A percentile compares a stretch with the other conserved stretches of the same genome.
Evolutionary conservation across 2,888 invertebrate genomes (phyloP).

Genomic region (Trilocha varians): DNA sequence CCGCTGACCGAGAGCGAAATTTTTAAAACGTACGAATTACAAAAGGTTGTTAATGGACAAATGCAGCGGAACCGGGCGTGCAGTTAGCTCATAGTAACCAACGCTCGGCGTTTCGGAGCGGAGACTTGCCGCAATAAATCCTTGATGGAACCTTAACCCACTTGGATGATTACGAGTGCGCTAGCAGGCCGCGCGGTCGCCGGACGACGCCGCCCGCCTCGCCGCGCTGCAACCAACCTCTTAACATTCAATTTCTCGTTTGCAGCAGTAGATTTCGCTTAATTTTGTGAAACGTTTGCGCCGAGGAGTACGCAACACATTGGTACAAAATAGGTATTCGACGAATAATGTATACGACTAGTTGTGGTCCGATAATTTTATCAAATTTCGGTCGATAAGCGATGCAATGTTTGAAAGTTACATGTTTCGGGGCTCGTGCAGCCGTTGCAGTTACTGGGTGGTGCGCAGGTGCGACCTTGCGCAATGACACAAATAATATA

Average conservation of each 20-base stretch:
- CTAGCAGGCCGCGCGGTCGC: slow-evolving; percentile 25
- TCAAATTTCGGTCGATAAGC: too few relatives aligned
- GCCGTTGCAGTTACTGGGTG: slow-evolving; percentile 41
- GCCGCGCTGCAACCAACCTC: slow-evolving; percentile 50
- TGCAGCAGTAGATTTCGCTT: slow-evolving; percentile 12
- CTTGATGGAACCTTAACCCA: slow-evolving; percentile 73
- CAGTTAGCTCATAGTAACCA: slow-evolving; percentile 66
- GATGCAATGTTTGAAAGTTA: not conserved
- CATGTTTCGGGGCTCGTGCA: slow-evolving; percentile 47
- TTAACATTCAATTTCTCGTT: slow-evolving; percentile 30
- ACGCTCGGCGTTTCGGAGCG: slow-evolving; percentile 67
- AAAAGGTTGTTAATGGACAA: slow-evolving; percentile 48
- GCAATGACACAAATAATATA: slow-evolving; percentile 49
- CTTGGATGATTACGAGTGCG: slow-evolving; percentile 69
- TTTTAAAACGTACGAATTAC: slow-evolving; percentile 25
- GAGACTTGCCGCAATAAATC: slow-evolving; percentile 73
- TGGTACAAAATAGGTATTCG: slow-evolving; percentile 2
- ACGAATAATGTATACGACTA: not conserved
- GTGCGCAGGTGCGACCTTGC: slow-evolving; percentile 62
- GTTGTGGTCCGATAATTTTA: too few relatives aligned
- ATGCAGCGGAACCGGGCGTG: slow-evolving; percentile 65
- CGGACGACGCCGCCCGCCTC: slow-evolving; percentile 30
- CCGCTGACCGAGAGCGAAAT: slow-evolving; percentile 33
- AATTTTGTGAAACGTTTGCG: slow-evolving; percentile 8
- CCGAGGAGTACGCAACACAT: slow-evolving; percentile 1